phyloP scores from a whole-genome alignment of 2,113 vertebrate genomes.

The Illadopsis cleaveri region DNA sequence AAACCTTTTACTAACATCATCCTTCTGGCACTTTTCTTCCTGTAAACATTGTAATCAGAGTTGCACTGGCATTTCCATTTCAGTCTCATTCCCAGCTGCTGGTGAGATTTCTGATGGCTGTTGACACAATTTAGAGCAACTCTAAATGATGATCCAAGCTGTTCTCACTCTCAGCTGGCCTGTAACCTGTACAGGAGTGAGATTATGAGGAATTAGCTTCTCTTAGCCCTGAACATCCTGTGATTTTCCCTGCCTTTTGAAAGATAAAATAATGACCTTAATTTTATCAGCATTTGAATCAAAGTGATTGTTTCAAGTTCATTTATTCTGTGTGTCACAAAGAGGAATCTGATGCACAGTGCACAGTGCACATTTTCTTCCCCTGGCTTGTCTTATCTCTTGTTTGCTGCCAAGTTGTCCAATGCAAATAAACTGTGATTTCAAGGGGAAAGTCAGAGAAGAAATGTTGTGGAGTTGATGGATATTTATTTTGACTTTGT shows the following conservation, averaged over 20 bases:
- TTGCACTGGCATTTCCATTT: not conserved
- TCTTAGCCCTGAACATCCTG: not conserved
- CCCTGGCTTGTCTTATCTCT: not conserved
- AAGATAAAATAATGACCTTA: not conserved
- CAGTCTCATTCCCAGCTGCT: not conserved
- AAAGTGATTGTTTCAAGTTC: not conserved
- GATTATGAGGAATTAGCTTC: not conserved
- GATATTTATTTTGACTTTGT: slow-evolving; percentile 46
- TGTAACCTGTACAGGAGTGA: not conserved
- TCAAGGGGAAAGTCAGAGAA: not conserved
- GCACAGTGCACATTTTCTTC: not conserved
- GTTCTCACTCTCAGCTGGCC: not conserved
- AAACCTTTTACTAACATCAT: not conserved
- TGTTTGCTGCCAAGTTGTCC: not conserved
- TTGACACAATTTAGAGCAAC: not conserved
- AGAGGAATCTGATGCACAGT: not conserved
- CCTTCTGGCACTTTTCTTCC: not conserved
- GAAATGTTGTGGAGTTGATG: not conserved
- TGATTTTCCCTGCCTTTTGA: not conserved
- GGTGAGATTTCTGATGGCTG: not conserved
- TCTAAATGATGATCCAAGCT: not conserved
- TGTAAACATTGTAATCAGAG: not conserved
- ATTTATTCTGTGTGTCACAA: not conserved
- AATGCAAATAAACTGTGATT: not conserved
- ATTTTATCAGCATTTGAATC: not conserved